Evolutionary conservation across 2,113 vertebrate species (phyloP).

Genomic region (Lepus timidus): DNA sequence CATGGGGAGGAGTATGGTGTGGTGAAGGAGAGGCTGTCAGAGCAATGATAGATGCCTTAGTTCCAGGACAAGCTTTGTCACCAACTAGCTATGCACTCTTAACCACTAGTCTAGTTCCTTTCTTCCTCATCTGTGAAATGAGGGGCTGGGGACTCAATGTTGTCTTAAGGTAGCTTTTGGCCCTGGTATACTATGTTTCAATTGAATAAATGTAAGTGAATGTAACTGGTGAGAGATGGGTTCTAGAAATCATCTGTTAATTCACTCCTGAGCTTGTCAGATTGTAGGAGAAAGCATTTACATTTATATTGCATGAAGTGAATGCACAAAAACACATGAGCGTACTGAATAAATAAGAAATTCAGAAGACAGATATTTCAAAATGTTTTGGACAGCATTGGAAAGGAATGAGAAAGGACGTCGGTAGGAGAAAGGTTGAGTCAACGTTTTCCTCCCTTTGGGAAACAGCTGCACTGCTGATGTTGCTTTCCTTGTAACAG

Average conservation of each 20-base stretch:
- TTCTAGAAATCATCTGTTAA: constrained; percentile 1
- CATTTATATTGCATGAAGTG: constrained; percentile 11
- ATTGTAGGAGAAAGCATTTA: constrained; percentile 26
- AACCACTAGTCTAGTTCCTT: background rate
- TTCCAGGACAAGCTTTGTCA: background rate
- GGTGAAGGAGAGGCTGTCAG: background rate
- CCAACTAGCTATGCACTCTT: background rate
- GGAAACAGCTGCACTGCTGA: constrained; percentile 79
- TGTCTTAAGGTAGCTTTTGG: constrained; percentile 42
- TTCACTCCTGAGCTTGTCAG: background rate
- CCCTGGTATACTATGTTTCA: background rate
- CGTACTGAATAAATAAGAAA: constrained; percentile 64
- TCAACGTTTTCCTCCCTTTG: constrained; percentile 70
- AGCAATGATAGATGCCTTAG: background rate
- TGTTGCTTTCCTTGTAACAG: constrained; percentile 62
- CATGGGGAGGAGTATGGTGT: background rate
- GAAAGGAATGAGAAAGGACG: constrained; percentile 71
- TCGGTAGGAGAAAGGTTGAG: constrained; percentile 79
- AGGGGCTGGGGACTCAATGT: background rate
- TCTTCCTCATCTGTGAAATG: constrained; percentile 29
- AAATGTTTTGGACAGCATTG: constrained; percentile 77
- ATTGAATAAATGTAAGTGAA: constrained; percentile 41
- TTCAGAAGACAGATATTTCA: constrained; percentile 78
- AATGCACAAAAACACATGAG: constrained; percentile 41
- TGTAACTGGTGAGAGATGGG: background rate